phyloP scores from a whole-genome alignment of 2,797 vertebrate genomes.

The Discoglossus pictus region DNA sequence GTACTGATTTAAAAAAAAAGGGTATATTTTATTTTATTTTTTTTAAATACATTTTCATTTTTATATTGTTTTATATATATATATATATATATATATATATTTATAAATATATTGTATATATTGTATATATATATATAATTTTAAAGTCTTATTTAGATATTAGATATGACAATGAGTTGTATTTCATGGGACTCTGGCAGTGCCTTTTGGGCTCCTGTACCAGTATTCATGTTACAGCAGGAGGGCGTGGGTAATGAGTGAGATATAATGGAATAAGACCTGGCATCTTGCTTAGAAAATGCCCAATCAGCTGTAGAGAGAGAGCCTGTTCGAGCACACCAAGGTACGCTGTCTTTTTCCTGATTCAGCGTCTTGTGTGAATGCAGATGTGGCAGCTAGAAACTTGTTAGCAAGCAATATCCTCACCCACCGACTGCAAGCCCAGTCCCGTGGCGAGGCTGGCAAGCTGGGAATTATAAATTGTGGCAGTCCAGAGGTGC shows the following conservation, averaged over 20 bases:
- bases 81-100: too few relatives aligned
- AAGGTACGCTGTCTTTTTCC: slow-evolving; percentile 45
- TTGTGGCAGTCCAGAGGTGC: too few relatives aligned
- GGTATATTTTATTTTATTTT: too few relatives aligned
- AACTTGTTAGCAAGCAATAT: slow-evolving; percentile 22
- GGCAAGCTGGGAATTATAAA: neutral
- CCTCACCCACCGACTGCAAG: neutral
- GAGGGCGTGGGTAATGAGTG: slow-evolving; percentile 52
- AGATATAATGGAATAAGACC: slow-evolving; percentile 56
- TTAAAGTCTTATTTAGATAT: too few relatives aligned
- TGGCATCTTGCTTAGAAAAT: slow-evolving; percentile 57
- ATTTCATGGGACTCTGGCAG: too few relatives aligned
- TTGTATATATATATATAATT: too few relatives aligned
- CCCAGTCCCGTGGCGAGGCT: neutral
- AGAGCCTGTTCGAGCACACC: slow-evolving; percentile 2
- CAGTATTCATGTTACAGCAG: slow-evolving; percentile 38
- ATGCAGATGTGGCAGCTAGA: slow-evolving; percentile 28
- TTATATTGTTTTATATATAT: too few relatives aligned
- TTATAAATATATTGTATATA: too few relatives aligned
- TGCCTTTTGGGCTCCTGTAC: too few relatives aligned
- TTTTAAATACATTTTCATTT: too few relatives aligned
- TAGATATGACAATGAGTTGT: too few relatives aligned
- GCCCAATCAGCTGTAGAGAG: slow-evolving; percentile 55
- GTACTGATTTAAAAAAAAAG: too few relatives aligned
- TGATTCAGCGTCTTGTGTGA: slow-evolving; percentile 30